phyloP scores from a whole-genome alignment of 2,888 invertebrate species.

The Gerris lacustris region DNA sequence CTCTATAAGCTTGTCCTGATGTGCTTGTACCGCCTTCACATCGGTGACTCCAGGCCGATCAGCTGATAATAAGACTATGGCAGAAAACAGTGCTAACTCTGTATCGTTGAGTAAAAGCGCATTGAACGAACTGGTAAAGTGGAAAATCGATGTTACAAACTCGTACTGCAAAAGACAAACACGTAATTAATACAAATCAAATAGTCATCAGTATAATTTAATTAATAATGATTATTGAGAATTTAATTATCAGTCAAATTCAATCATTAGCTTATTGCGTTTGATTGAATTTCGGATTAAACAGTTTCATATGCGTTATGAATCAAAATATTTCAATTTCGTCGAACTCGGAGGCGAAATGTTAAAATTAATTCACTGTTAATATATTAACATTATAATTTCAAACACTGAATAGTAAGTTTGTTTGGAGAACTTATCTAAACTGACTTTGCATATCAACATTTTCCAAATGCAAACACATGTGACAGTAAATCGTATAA shows the following conservation, averaged over 20 bases:
- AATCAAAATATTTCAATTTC: no score
- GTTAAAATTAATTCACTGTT: no score
- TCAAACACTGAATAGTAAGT: no score
- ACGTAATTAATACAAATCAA: neutral
- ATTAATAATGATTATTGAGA: neutral
- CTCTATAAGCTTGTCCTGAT: constrained; percentile 70
- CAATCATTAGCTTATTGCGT: no score
- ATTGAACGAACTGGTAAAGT: constrained; percentile 57
- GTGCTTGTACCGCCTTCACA: constrained; percentile 60
- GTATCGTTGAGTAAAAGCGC: constrained; percentile 70
- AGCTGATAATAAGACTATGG: constrained; percentile 67
- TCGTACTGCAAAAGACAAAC: constrained; percentile 48
- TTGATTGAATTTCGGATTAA: no score
- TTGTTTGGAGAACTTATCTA: no score
- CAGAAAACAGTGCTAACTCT: constrained; percentile 80
- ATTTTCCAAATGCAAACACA: no score
- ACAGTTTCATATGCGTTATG: no score
- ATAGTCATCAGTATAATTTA: neutral
- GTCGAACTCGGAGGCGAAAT: no score
- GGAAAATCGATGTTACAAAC: constrained; percentile 69
- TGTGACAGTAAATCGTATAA: no score
- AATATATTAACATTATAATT: no score
- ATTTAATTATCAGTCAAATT: neutral
- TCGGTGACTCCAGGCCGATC: constrained; percentile 71
- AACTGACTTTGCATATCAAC: no score